Evolutionary conservation across 1,140 invertebrate genomes (phyloP).

Genomic region (Neoseiulus cucumeris): DNA sequence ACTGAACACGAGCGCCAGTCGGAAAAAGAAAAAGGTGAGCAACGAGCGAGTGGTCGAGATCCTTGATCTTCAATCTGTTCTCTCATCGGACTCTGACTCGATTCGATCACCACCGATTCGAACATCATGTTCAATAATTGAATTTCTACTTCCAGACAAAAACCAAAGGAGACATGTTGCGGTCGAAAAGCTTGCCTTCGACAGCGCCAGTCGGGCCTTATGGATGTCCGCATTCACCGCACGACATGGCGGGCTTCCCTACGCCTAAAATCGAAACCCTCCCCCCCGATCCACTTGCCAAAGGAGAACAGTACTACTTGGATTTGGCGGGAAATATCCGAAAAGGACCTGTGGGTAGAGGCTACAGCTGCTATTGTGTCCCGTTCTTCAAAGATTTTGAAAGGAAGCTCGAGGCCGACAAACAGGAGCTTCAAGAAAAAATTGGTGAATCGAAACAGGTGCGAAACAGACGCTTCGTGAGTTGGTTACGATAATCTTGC

Average conservation of each 20-base stretch:
- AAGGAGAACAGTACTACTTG: slow-evolving; percentile 79
- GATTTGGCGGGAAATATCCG: slow-evolving; percentile 88
- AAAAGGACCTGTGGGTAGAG: slow-evolving; percentile 74
- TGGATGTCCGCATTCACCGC: slow-evolving; percentile 60
- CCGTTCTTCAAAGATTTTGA: slow-evolving; percentile 70
- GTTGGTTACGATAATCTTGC: too few relatives aligned
- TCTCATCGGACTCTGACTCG: too few relatives aligned
- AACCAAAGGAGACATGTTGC: background rate
- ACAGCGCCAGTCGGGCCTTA: slow-evolving; percentile 41
- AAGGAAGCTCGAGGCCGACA: slow-evolving; percentile 57
- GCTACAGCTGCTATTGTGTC: slow-evolving; percentile 58
- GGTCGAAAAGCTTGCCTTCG: background rate
- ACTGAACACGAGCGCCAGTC: slow-evolving; percentile 20
- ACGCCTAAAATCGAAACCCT: slow-evolving; percentile 59
- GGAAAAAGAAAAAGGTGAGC: slow-evolving; percentile 23
- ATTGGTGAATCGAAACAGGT: slow-evolving; percentile 37
- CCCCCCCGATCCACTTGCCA: slow-evolving; percentile 57
- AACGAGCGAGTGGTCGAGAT: slow-evolving; percentile 14
- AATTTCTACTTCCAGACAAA: slow-evolving; percentile 19
- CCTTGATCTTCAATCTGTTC: too few relatives aligned
- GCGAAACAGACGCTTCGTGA: too few relatives aligned
- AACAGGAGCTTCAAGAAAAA: slow-evolving; percentile 59
- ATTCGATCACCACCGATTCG: too few relatives aligned
- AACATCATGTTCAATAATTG: too few relatives aligned
- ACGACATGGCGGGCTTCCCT: slow-evolving; percentile 56